A percentile compares a stretch with the other conserved stretches of the same genome.
These are phyloP conservation scores for Amblyjoppa fuscipennis DNA, from an alignment of 2,888 invertebrate species.

Conservation along the genomic window DNA sequence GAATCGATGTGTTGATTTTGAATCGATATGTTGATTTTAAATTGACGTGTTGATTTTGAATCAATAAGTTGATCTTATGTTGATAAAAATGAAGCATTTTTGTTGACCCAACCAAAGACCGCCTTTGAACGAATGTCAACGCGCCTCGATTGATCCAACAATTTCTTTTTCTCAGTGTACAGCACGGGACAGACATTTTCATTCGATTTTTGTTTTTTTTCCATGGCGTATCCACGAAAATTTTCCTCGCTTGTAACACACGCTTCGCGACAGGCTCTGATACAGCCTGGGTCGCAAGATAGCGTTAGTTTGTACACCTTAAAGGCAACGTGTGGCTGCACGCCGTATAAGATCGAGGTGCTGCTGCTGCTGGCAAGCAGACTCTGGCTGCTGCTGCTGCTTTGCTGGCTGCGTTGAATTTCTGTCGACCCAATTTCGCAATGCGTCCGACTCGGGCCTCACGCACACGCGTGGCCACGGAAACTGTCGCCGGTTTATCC, in stretches of 20 bases:
- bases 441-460: conserved; percentile 69
- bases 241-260: not conserved
- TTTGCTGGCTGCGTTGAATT: conserved; percentile 76
- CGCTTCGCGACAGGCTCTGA: not conserved
- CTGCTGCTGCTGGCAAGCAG: conserved; percentile 40
- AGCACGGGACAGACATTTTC: not conserved
- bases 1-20: too few species aligned
- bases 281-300: not conserved
- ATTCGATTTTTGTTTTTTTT: not conserved
- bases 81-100: not conserved
- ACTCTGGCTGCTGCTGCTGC: conserved; percentile 45
- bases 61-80: too few species aligned
- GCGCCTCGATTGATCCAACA: too few species aligned
- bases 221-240: not conserved
- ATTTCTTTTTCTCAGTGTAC: too few species aligned
- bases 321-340: conserved; percentile 54
- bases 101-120: not conserved
- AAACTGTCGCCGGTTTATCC: conserved; percentile 59
- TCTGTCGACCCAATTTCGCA: conserved; percentile 83
- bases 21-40: too few species aligned
- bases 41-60: too few species aligned
- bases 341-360: conserved; percentile 53
- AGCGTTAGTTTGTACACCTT: conserved; percentile 26
- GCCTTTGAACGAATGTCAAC: not conserved
- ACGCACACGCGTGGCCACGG: conserved; percentile 54